Conservation (phyloP, 2,888 invertebrate genomes). For the Gymnocheta viridis region DNA sequence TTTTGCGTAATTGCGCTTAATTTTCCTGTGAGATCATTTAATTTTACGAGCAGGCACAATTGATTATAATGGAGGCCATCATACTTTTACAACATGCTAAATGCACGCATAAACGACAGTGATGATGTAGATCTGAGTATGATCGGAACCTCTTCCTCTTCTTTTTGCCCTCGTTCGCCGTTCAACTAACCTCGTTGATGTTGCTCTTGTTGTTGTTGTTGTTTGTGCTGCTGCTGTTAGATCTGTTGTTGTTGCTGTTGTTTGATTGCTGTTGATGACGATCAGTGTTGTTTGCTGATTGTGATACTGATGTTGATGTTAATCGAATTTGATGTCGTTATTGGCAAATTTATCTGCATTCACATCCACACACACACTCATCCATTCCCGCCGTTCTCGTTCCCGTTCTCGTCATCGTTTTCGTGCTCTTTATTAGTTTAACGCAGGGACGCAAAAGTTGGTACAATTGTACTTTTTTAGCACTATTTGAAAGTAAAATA, state of each 20-base stretch:
- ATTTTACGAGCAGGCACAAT: constrained; percentile 82
- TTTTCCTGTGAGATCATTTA: constrained; percentile 82
- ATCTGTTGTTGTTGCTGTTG: constrained; percentile 40
- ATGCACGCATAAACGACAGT: constrained; percentile 74
- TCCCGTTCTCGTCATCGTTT: too few relatives aligned
- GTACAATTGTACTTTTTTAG: too few relatives aligned
- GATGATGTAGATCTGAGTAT: constrained; percentile 62
- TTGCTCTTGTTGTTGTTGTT: background rate
- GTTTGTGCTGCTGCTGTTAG: constrained; percentile 35
- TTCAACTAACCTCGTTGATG: background rate
- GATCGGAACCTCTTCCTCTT: background rate
- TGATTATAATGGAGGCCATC: constrained; percentile 82
- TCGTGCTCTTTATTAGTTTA: too few relatives aligned
- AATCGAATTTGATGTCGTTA: constrained; percentile 68
- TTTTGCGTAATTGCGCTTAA: constrained; percentile 81
- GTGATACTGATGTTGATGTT: constrained; percentile 66
- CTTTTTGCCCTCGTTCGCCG: background rate
- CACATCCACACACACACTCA: constrained; percentile 4
- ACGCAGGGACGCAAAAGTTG: too few relatives aligned
- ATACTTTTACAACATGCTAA: constrained; percentile 81
- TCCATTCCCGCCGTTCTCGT: constrained; percentile 1
- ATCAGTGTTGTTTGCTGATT: constrained; percentile 53
- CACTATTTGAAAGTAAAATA: too few relatives aligned
- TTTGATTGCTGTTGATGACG: constrained; percentile 57
- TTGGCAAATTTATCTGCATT: constrained; percentile 67